Conservation (phyloP, 2,797 vertebrate species). For the Alca torda region DNA sequence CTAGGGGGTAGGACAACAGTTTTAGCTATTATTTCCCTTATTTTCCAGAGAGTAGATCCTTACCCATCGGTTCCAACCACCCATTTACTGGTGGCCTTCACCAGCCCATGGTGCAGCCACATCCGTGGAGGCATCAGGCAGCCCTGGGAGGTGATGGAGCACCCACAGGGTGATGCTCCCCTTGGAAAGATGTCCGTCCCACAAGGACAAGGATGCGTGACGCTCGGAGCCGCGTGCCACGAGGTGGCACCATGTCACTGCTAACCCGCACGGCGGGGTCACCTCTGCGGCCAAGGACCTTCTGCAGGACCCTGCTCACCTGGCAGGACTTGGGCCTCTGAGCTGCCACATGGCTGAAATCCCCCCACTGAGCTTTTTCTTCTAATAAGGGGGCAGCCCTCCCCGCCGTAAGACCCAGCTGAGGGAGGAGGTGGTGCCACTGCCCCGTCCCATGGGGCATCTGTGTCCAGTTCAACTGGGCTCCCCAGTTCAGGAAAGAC, state of each 20-base stretch:
- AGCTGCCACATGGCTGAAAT: neutral
- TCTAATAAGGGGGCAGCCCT: neutral
- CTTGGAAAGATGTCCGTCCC: neutral
- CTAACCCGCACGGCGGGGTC: neutral
- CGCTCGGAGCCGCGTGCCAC: constrained; percentile 16
- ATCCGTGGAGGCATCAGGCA: fast-evolving
- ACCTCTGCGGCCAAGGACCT: neutral
- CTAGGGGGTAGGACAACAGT: neutral
- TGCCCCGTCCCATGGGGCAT: neutral
- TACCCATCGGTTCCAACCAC: fast-evolving
- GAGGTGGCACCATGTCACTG: constrained; percentile 72
- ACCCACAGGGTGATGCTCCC: neutral
- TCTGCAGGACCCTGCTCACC: neutral
- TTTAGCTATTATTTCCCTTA: neutral
- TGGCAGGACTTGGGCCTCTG: neutral
- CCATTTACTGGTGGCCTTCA: neutral
- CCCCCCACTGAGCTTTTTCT: fast-evolving
- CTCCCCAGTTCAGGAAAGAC: neutral
- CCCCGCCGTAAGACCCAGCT: neutral
- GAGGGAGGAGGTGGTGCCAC: neutral
- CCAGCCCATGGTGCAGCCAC: fast-evolving
- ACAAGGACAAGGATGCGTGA: neutral
- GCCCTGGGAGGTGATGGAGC: neutral
- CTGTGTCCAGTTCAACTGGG: neutral
- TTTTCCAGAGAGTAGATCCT: neutral